Conservation (phyloP, 2,888 invertebrate species). For the Microchrysa polita region DNA sequence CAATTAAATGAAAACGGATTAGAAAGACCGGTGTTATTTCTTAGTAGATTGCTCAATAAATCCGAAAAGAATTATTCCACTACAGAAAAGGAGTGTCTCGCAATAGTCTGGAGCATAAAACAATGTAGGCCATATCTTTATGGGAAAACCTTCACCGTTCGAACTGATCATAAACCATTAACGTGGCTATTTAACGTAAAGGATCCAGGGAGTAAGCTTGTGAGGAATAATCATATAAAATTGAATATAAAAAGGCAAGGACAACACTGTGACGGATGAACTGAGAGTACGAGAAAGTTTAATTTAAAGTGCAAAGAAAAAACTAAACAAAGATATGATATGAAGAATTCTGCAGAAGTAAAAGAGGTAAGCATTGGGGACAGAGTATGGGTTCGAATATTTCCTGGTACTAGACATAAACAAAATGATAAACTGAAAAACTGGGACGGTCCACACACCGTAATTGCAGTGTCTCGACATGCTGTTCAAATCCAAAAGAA, state of each 20-base stretch:
- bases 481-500: background rate
- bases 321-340: background rate
- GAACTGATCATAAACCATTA: constrained; percentile 55
- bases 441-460: background rate
- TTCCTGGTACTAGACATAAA: background rate
- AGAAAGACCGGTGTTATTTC: constrained; percentile 51
- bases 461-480: background rate
- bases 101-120: constrained; percentile 52
- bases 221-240: constrained; percentile 54
- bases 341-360: background rate
- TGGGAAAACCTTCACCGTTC: constrained; percentile 53
- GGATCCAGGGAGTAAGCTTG: constrained; percentile 47
- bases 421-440: background rate
- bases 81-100: constrained; percentile 53
- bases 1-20: constrained; percentile 35
- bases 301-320: background rate
- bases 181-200: constrained; percentile 49
- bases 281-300: constrained; percentile 25
- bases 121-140: constrained; percentile 53
- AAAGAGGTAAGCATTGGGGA: background rate
- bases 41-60: constrained; percentile 52
- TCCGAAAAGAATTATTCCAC: constrained; percentile 53
- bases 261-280: constrained; percentile 51
- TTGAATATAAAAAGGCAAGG: constrained; percentile 52
- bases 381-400: background rate